Evolutionary conservation across 2,113 vertebrate species (phyloP).

Genomic region (Pluvianellus socialis): DNA sequence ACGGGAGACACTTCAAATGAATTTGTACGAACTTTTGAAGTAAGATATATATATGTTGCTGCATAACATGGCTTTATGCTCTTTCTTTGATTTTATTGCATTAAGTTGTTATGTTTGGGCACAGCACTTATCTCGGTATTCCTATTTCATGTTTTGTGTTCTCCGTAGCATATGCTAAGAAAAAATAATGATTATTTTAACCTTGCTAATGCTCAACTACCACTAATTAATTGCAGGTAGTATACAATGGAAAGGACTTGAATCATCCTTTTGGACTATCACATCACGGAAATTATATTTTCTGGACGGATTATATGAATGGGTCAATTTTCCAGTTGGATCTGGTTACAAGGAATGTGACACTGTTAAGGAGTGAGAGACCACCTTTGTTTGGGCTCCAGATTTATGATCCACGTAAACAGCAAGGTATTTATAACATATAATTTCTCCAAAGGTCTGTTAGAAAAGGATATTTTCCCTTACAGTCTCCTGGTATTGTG

Average conservation of each 20-base stretch:
- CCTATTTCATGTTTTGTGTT: background rate
- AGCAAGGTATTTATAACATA: slow-evolving; percentile 83
- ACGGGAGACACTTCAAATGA: background rate
- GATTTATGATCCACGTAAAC: slow-evolving; percentile 92
- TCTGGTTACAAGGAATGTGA: slow-evolving; percentile 86
- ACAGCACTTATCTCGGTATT: background rate
- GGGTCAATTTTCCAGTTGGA: slow-evolving; percentile 96
- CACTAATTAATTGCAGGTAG: slow-evolving; percentile 80
- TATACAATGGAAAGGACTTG: slow-evolving; percentile 93
- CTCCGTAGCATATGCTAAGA: background rate
- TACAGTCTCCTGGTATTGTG: background rate
- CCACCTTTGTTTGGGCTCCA: slow-evolving; percentile 94
- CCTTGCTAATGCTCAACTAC: background rate
- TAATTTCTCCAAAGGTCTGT: background rate
- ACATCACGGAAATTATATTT: slow-evolving; percentile 89
- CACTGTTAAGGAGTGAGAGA: slow-evolving; percentile 87
- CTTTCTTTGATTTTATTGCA: background rate
- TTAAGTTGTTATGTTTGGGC: background rate
- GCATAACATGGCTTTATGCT: background rate
- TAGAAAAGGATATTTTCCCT: background rate
- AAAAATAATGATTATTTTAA: background rate
- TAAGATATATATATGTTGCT: background rate
- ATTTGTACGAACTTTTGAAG: background rate
- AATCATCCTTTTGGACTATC: slow-evolving; percentile 98
- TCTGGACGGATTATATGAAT: slow-evolving; percentile 99